Evolutionary conservation across 2,888 invertebrate species (phyloP), one percentile per base, ranked within the genome.

Genomic region (Venustoraphidia nigricollis): DNA sequence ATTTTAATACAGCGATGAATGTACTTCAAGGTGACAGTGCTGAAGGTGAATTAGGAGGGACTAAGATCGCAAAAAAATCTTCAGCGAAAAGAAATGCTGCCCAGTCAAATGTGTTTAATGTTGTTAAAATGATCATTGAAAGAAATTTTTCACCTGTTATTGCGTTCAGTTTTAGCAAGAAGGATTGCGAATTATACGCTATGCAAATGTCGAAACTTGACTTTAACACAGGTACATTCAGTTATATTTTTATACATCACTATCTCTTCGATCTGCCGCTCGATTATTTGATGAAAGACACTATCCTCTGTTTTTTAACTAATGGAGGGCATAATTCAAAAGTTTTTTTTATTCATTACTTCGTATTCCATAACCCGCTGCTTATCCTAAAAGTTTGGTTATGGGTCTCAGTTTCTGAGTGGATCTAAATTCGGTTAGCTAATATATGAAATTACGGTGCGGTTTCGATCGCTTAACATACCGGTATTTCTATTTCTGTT

Each of bases 111-210:
- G 94, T 95, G 57, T 93, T 91, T 62, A 97, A 96, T 70, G 91
- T 99, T 52, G 89, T 98, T 14, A 94, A 96, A 67, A 96, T 98
- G 90, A 92, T 98, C 39, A 94, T 96, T 91, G 96, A 98, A 62
- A 74, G 93, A 27, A 93, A 92, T 65, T 92, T 97, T 66, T 92
- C 96, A 0, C 98, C 98, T 0, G 95, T 96, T 4, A 98, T 99
- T 56, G 91, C 96, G 49, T 99, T 99, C 72, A 96, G 96, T 62
- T 99, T 99, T 66, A 95, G 95, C 60, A 94, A 96, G 63, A 97
- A 95, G 62, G 97, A 98, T 57, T 99, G 98, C 62, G 98, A 99
- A 65, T 69, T 85, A 0, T 98, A 94, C 64, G 98, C 97, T 0
- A 81, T 92, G 76, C 91, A 94, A 66, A 87, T 98, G 85, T 84